These are phyloP conservation scores for Scaptodrosophila lebanonensis DNA, from an alignment of 1,140 invertebrate genomes.

Conservation along the genomic window DNA sequence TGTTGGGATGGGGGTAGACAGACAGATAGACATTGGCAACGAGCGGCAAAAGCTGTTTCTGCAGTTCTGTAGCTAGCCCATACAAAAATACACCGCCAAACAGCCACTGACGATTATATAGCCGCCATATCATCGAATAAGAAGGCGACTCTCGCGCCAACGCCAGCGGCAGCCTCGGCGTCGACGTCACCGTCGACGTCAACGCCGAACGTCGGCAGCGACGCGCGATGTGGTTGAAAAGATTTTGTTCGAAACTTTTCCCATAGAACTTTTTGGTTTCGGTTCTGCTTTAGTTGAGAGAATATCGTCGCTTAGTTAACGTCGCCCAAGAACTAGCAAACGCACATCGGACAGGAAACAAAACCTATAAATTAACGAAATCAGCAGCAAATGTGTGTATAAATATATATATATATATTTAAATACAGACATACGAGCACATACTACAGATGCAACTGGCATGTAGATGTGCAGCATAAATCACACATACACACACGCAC, in stretches of 20 bases:
- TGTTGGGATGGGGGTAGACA: too few relatives aligned
- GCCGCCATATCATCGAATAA: slow-evolving; percentile 34
- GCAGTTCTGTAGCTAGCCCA: slow-evolving; percentile 43
- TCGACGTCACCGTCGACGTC: slow-evolving; percentile 1
- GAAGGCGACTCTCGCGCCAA: slow-evolving; percentile 33
- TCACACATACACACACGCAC: too few relatives aligned
- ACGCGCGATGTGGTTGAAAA: slow-evolving; percentile 55
- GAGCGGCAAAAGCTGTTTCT: slow-evolving; percentile 31
- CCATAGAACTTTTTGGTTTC: slow-evolving; percentile 56
- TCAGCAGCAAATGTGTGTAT: slow-evolving; percentile 28
- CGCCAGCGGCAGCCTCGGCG: slow-evolving; percentile 18
- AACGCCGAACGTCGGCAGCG: too few relatives aligned
- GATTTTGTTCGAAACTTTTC: slow-evolving; percentile 63
- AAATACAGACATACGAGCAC: slow-evolving; percentile 3
- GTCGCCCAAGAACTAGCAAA: slow-evolving; percentile 55
- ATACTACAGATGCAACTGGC: too few relatives aligned
- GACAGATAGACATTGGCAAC: slow-evolving; percentile 64
- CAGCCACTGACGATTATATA: slow-evolving; percentile 47
- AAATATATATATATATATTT: slow-evolving; percentile 9
- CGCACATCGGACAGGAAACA: slow-evolving; percentile 28
- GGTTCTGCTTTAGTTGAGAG: slow-evolving; percentile 77
- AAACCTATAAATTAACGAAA: slow-evolving; percentile 29
- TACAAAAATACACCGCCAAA: too few relatives aligned
- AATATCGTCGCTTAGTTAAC: slow-evolving; percentile 77
- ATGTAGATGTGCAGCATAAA: too few relatives aligned